These are phyloP conservation scores for Potamilus streckersoni DNA, from an alignment of 1,140 invertebrate species.

Conservation along the genomic window DNA sequence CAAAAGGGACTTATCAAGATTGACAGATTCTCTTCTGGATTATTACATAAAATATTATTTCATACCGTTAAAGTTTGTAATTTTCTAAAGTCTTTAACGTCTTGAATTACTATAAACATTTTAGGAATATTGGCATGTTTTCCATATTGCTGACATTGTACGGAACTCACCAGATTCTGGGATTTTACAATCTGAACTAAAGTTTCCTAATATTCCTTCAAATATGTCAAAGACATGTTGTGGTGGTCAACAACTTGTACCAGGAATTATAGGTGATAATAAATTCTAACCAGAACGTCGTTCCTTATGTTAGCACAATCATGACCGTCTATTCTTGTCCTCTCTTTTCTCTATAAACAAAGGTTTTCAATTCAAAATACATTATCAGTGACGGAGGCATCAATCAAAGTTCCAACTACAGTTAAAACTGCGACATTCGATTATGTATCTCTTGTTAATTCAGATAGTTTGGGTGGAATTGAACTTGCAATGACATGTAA, in stretches of 20 bases:
- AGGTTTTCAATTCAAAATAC: not conserved
- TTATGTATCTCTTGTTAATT: not conserved
- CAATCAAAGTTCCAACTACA: constrained; percentile 6
- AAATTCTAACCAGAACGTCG: not conserved
- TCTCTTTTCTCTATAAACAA: not conserved
- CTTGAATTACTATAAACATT: no score
- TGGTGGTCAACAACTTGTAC: not conserved
- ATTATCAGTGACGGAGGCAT: not conserved
- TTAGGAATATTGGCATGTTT: no score
- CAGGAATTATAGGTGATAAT: not conserved
- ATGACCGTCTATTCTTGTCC: not conserved
- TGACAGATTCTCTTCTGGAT: no score
- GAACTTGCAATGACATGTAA: constrained; percentile 2
- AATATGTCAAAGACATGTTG: not conserved
- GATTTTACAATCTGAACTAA: no score
- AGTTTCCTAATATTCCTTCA: no score
- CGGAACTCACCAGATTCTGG: no score
- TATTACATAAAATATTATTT: no score
- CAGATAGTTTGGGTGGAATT: constrained; percentile 3
- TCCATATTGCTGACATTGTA: no score
- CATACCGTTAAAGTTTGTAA: no score
- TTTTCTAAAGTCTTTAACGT: no score
- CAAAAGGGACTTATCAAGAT: no score
- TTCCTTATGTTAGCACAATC: not conserved
- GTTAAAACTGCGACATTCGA: not conserved